Evolutionary conservation across 2,888 invertebrate genomes (phyloP).

Genomic region (Drosophila mercatorum): DNA sequence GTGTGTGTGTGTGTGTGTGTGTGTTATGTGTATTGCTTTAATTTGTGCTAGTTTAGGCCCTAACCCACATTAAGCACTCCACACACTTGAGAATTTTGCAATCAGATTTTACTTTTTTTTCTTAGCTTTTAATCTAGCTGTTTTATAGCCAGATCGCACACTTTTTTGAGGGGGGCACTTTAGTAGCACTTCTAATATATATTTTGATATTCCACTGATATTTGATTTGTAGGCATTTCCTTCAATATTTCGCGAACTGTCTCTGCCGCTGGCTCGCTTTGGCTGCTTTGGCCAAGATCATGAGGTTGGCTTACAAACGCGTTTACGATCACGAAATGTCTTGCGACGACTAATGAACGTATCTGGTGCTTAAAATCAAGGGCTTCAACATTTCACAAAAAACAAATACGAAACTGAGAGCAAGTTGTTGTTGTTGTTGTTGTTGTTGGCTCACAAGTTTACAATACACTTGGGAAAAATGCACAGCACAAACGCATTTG

Average conservation of each 20-base stretch:
- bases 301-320: constrained; percentile 64
- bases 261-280: constrained; percentile 42
- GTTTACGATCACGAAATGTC: constrained; percentile 81
- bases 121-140: constrained; percentile 24
- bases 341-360: constrained; percentile 82
- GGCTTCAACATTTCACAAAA: constrained; percentile 82
- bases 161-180: constrained; percentile 9
- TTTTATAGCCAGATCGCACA: constrained; percentile 2
- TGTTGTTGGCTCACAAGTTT: constrained; percentile 50
- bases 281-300: constrained; percentile 43
- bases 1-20: constrained; percentile 40
- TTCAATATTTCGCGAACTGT: not conserved
- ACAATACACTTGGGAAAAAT: constrained; percentile 79
- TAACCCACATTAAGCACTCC: constrained; percentile 68
- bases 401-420: constrained; percentile 34
- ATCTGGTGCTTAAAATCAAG: constrained; percentile 83
- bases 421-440: constrained; percentile 26
- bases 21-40: constrained; percentile 28
- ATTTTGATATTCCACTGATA: not conserved
- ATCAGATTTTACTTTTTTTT: constrained; percentile 39
- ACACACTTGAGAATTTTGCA: constrained; percentile 55
- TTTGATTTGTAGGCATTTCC: not conserved
- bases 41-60: constrained; percentile 64
- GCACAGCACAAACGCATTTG: constrained; percentile 68
- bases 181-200: not conserved